Percentiles rank a stretch among this genome's conserved stretches.
Conservation (phyloP, 2,797 vertebrate genomes). For the Hippoglossus hippoglossus region DNA sequence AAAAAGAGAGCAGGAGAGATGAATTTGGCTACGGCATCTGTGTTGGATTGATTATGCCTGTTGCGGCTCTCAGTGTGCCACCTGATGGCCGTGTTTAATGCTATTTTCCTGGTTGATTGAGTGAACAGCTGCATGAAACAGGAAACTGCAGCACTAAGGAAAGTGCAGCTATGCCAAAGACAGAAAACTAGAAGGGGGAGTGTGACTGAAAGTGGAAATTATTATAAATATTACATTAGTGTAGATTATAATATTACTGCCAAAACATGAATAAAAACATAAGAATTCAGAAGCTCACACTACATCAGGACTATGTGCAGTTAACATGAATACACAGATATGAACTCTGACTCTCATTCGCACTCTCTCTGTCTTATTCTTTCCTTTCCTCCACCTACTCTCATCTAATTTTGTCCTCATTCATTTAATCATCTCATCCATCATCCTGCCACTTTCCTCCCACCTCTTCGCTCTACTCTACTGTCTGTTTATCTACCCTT, state of each 20-base stretch:
- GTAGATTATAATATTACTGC: slow-evolving; percentile 19
- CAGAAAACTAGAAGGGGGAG: slow-evolving; percentile 27
- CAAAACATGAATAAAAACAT: slow-evolving; percentile 28
- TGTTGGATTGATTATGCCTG: slow-evolving; percentile 78
- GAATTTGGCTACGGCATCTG: slow-evolving; percentile 71
- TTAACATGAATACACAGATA: slow-evolving; percentile 25
- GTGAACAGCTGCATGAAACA: slow-evolving; percentile 73
- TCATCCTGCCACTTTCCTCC: slow-evolving; percentile 54
- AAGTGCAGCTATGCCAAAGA: slow-evolving; percentile 63
- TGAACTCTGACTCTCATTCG: slow-evolving; percentile 35
- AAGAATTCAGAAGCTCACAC: slow-evolving; percentile 4
- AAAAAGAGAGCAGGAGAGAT: slow-evolving; percentile 54
- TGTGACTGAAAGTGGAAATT: slow-evolving; percentile 51
- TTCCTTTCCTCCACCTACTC: slow-evolving; percentile 33
- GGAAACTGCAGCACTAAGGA: slow-evolving; percentile 62
- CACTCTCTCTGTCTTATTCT: slow-evolving; percentile 18
- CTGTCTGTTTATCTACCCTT: slow-evolving; percentile 57
- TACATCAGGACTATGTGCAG: slow-evolving; percentile 16
- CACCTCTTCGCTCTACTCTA: slow-evolving; percentile 37
- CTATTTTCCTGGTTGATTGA: slow-evolving; percentile 75
- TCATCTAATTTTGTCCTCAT: slow-evolving; percentile 63
- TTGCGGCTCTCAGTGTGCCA: slow-evolving; percentile 65
- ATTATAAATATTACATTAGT: slow-evolving; percentile 57
- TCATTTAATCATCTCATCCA: slow-evolving; percentile 70
- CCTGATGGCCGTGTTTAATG: slow-evolving; percentile 78